These are phyloP conservation scores for Coptotermes formosanus DNA, from an alignment of 1,140 invertebrate genomes.

Conservation along the genomic window DNA sequence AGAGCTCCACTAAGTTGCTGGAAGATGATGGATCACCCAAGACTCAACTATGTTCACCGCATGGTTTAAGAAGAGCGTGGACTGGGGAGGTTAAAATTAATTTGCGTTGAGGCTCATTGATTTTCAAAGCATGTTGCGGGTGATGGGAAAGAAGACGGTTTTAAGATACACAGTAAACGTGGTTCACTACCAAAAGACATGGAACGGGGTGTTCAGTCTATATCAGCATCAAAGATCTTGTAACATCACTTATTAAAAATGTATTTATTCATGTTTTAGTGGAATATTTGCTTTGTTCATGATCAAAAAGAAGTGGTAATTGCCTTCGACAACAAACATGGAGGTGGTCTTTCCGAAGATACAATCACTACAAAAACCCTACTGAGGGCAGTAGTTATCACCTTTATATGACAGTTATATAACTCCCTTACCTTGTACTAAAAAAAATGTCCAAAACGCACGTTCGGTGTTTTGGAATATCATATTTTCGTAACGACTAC, in stretches of 20 bases:
- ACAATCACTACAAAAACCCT: too few relatives aligned
- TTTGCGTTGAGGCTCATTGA: neutral
- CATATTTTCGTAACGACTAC: too few relatives aligned
- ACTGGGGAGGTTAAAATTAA: constrained; percentile 18
- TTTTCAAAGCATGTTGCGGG: constrained; percentile 6
- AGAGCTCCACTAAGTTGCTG: neutral
- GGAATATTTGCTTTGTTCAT: neutral
- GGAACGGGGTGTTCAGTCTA: neutral
- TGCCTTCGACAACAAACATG: neutral
- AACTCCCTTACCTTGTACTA: too few relatives aligned
- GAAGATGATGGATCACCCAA: constrained; percentile 8
- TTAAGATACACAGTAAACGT: neutral
- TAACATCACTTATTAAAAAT: neutral
- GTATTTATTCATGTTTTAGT: neutral
- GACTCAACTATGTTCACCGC: neutral
- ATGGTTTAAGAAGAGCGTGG: neutral
- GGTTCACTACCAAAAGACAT: neutral
- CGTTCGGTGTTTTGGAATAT: too few relatives aligned
- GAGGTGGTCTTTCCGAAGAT: neutral
- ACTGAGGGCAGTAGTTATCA: too few relatives aligned
- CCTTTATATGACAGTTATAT: too few relatives aligned
- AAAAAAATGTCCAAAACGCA: too few relatives aligned
- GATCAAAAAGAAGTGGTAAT: neutral
- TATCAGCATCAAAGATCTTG: neutral
- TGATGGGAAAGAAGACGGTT: neutral